Evolutionary conservation across 2,113 vertebrate genomes (phyloP).

Genomic region (Ceratotherium simum): DNA sequence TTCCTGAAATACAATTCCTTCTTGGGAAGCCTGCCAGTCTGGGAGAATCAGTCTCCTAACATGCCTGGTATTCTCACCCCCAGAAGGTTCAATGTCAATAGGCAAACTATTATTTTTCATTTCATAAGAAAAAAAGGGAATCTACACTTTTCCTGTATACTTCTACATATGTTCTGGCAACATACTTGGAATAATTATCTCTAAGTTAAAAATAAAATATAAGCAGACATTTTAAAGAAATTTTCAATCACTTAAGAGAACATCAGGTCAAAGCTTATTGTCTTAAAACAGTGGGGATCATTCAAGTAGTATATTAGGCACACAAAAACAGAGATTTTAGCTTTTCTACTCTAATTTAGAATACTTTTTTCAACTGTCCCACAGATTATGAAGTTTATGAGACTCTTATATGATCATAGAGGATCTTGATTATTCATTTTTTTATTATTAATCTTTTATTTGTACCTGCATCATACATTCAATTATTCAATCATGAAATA

Average conservation of each 20-base stretch:
- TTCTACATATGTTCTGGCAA: neutral
- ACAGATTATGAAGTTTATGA: neutral
- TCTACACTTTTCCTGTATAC: neutral
- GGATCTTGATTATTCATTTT: neutral
- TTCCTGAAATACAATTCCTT: neutral
- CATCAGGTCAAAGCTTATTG: neutral
- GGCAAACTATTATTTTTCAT: neutral
- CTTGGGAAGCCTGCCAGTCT: neutral
- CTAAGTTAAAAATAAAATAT: slow-evolving; percentile 25
- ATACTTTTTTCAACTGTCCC: neutral
- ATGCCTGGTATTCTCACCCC: neutral
- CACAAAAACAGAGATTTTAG: neutral
- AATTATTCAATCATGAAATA: neutral
- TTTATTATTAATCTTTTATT: neutral
- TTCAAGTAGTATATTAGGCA: neutral
- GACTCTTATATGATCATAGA: neutral
- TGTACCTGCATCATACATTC: neutral
- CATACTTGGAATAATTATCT: neutral
- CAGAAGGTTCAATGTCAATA: neutral
- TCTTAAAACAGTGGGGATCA: neutral
- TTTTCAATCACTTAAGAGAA: neutral
- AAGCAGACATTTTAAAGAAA: slow-evolving; percentile 11
- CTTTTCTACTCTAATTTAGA: neutral
- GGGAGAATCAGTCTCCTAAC: neutral
- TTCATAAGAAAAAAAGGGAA: neutral